These are phyloP conservation scores for Hyposoter dolosus DNA, from an alignment of 2,888 invertebrate genomes.

Conservation along the genomic window DNA sequence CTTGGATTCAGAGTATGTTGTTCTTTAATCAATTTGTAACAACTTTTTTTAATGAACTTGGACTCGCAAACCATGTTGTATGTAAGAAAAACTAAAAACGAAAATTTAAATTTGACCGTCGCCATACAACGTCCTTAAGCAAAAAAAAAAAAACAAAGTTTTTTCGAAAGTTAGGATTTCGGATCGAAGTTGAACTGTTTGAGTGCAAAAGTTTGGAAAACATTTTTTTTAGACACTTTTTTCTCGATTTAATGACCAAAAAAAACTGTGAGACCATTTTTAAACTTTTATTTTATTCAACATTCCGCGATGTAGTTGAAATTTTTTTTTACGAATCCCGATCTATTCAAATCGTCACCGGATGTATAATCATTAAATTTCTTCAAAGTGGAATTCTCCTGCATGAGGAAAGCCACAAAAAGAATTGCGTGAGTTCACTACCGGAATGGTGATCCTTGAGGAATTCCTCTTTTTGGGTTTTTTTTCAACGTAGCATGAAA, in stretches of 20 bases:
- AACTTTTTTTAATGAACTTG: too few species aligned
- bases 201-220: not conserved
- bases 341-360: too few species aligned
- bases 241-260: not conserved
- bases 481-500: not conserved
- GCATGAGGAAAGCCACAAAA: not conserved
- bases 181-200: not conserved
- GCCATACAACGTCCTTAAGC: too few species aligned
- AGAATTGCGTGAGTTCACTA: not conserved
- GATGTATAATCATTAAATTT: not conserved
- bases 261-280: not conserved
- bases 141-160: too few species aligned
- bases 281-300: not conserved
- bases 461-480: constrained; percentile 17
- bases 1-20: too few species aligned
- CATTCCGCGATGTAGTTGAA: too few species aligned
- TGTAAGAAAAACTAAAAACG: too few species aligned
- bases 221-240: not conserved
- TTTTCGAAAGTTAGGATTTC: not conserved
- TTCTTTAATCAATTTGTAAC: too few species aligned
- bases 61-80: too few species aligned
- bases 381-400: not conserved
- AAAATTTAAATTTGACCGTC: too few species aligned
- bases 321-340: too few species aligned
- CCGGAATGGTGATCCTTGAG: not conserved